Evolutionary conservation across 2,113 vertebrate species (phyloP), one percentile per base, ranked within the genome.

Genomic region (Scophthalmus maximus): DNA sequence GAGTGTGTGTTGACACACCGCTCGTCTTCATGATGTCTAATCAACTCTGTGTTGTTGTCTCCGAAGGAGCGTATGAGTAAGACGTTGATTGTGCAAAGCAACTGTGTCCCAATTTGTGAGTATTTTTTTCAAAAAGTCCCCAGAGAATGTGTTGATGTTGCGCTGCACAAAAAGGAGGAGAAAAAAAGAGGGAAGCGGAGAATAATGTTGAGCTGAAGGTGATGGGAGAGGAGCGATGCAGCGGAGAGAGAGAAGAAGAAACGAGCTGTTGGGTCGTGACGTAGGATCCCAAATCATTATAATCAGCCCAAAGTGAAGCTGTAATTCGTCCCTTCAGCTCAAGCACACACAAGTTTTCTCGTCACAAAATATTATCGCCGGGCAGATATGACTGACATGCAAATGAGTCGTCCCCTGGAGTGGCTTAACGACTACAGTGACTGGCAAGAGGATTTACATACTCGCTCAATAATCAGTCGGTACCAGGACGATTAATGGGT

Each of bases 1-100:
- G n/a, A n/a, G n/a, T n/a, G n/a, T 69, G 73, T 68, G 34, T 55
- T 64, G 70, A 75, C 63, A 69, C 51, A 52, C n/a, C 51, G 49
- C n/a, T 46, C 8, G 18, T 8, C 18, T 46, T 59, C 66, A 73
- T 66, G 44, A 56, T 74, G 67, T 64, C 59, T 73, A 67, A 60
- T 67, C 58, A 42, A 75, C 67, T 61, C 27, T 55, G 52, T 68
- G 36, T 81, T 74, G 12, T 58, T 83, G 57, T 62, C n/a, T n/a
- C n/a, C n/a, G n/a, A n/a, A n/a, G n/a, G n/a, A n/a, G n/a, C n/a
- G n/a, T n/a, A n/a, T n/a, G n/a, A n/a, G n/a, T n/a, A n/a, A n/a
- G n/a, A 57, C 10, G 25, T 34, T 26, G 12, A 18, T 40, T 6
- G 34, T 29, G 68, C 36, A 10, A 15, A 23, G 49, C 18, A 51